phyloP scores from a whole-genome alignment of 2,888 invertebrate genomes.

The Dusona sp. region DNA sequence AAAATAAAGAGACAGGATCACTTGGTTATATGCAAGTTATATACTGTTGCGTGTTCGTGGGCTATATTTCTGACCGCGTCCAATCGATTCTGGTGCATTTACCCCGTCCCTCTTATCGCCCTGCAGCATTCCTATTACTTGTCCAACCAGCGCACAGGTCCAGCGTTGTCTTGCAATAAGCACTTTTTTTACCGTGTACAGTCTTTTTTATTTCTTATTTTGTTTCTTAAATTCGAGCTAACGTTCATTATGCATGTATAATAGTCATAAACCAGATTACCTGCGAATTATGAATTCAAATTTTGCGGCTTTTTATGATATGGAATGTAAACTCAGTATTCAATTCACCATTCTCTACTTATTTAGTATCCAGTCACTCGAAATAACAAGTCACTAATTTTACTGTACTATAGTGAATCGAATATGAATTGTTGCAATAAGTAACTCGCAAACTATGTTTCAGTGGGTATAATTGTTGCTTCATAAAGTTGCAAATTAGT shows the following conservation, averaged over 20 bases:
- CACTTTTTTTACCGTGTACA: conserved; percentile 25
- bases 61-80: conserved; percentile 49
- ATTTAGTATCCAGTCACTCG: conserved; percentile 16
- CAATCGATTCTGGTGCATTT: conserved; percentile 57
- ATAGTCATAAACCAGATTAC: conserved; percentile 44
- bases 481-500: background rate
- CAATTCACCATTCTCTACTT: conserved; percentile 11
- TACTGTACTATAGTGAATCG: background rate
- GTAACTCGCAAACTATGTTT: background rate
- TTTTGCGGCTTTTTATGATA: conserved; percentile 42
- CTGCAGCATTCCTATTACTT: conserved; percentile 53
- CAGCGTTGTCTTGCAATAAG: conserved; percentile 41
- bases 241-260: conserved; percentile 42
- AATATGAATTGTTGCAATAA: background rate
- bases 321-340: conserved; percentile 37
- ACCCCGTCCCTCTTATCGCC: conserved; percentile 6
- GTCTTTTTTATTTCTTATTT: conserved; percentile 1
- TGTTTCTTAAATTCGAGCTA: conserved; percentile 37
- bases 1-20: conserved; percentile 16
- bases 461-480: background rate
- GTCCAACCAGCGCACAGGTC: conserved; percentile 51
- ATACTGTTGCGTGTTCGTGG: conserved; percentile 54
- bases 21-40: conserved; percentile 40
- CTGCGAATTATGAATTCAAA: conserved; percentile 41
- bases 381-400: conserved; percentile 27